A percentile compares a stretch with the other conserved stretches of the same genome.
Evolutionary conservation across 1,140 invertebrate species (phyloP).

Genomic region (Mycetomoellerius zeteki): DNA sequence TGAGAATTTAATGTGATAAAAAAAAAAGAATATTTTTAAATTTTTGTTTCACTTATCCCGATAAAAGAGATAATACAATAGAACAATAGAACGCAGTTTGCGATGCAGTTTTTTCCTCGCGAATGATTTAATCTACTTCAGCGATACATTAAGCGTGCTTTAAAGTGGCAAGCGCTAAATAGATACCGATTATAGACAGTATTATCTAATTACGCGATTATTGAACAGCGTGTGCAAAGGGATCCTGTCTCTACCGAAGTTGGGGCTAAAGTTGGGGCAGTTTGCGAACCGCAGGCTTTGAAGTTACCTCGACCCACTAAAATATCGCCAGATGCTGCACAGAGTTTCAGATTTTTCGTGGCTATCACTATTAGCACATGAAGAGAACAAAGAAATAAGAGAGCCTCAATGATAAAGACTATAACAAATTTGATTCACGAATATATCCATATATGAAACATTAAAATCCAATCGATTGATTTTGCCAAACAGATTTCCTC

Average conservation of each 20-base stretch:
- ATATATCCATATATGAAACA: background rate
- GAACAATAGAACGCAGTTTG: background rate
- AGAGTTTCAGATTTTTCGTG: conserved; percentile 34
- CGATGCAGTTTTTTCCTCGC: conserved; percentile 11
- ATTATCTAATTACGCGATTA: conserved; percentile 68
- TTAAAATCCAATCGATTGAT: background rate
- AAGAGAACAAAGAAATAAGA: background rate
- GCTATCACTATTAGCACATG: conserved; percentile 1
- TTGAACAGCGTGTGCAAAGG: conserved; percentile 65
- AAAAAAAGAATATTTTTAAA: background rate
- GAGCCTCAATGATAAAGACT: background rate
- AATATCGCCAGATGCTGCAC: conserved; percentile 45
- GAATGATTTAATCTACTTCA: conserved; percentile 39
- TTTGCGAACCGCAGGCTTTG: conserved; percentile 62
- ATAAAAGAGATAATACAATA: background rate
- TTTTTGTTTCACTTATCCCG: background rate
- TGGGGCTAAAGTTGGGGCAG: conserved; percentile 61
- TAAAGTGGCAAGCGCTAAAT: conserved; percentile 40
- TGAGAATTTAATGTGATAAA: background rate
- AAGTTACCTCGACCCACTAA: conserved; percentile 60
- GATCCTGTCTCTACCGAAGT: conserved; percentile 59
- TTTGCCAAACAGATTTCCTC: background rate
- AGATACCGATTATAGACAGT: conserved; percentile 53
- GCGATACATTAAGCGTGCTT: conserved; percentile 35
- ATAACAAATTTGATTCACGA: conserved; percentile 15